Conservation (phyloP, 2,113 vertebrate genomes). For the Carollia perspicillata region DNA sequence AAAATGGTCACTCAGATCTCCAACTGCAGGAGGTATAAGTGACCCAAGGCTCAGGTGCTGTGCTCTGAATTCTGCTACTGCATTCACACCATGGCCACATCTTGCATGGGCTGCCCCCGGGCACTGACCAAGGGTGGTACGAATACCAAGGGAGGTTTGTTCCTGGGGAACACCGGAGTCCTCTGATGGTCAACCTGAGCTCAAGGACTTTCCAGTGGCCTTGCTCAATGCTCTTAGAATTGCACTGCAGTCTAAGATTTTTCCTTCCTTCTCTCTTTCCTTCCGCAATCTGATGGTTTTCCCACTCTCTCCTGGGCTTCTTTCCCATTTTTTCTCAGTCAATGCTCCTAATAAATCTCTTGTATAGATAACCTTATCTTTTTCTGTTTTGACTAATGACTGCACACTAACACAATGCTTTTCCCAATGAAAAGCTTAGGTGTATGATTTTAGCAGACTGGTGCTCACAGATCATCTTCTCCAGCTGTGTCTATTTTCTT, state of each 20-base stretch:
- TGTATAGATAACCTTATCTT: not conserved
- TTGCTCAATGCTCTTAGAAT: not conserved
- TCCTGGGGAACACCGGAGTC: not conserved
- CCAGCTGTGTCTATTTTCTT: not conserved
- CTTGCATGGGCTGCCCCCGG: not conserved
- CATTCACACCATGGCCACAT: no score
- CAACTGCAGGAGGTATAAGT: no score
- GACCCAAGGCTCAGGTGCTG: rapidly evolving
- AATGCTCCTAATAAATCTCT: not conserved
- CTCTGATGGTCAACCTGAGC: not conserved
- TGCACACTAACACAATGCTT: not conserved
- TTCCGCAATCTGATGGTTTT: not conserved
- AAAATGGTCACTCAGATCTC: not conserved
- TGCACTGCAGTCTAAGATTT: not conserved
- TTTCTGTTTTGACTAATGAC: no score
- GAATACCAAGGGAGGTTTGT: not conserved
- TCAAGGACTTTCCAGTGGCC: no score
- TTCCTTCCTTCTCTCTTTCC: not conserved
- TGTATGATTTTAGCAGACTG: not conserved
- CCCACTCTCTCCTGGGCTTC: not conserved
- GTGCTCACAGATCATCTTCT: not conserved
- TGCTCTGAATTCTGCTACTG: not conserved
- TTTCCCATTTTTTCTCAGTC: not conserved
- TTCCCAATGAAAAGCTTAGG: not conserved
- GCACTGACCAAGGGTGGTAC: not conserved